Evolutionary conservation across 2,113 vertebrate species (phyloP).

Genomic region (Oncorhynchus gorbuscha): DNA sequence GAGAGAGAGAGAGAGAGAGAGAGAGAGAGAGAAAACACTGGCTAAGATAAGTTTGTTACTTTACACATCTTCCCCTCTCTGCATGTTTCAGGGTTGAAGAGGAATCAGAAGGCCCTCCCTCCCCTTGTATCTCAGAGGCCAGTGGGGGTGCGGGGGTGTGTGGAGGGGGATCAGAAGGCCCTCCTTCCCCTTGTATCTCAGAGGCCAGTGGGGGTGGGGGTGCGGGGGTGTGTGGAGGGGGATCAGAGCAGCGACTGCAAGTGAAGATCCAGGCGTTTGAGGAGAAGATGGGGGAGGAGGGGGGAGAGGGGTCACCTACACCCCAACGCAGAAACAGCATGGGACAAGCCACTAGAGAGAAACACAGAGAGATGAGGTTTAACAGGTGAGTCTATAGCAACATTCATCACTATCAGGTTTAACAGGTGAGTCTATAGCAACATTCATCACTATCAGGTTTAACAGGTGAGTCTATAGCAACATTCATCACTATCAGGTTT

Average conservation of each 20-base stretch:
- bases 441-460: no score
- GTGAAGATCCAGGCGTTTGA: constrained; percentile 82
- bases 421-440: not conserved
- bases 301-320: constrained; percentile 66
- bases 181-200: constrained; percentile 40
- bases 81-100: constrained; percentile 37
- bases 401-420: not conserved
- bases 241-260: constrained; percentile 76
- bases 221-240: constrained; percentile 33
- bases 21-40: no score
- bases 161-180: constrained; percentile 21
- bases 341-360: constrained; percentile 79
- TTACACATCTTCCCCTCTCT: no score
- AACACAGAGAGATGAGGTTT: constrained; percentile 83
- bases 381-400: constrained; percentile 78
- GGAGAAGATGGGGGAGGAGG: constrained; percentile 73
- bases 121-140: constrained; percentile 54
- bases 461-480: no score
- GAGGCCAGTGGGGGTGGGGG: constrained; percentile 41
- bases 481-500: no score
- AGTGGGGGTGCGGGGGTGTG: constrained; percentile 32
- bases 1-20: no score
- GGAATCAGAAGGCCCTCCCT: constrained; percentile 5
- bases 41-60: no score
- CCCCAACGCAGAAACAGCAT: constrained; percentile 80